phyloP scores from a whole-genome alignment of 2,113 vertebrate species.

The Gymnogyps californianus region DNA sequence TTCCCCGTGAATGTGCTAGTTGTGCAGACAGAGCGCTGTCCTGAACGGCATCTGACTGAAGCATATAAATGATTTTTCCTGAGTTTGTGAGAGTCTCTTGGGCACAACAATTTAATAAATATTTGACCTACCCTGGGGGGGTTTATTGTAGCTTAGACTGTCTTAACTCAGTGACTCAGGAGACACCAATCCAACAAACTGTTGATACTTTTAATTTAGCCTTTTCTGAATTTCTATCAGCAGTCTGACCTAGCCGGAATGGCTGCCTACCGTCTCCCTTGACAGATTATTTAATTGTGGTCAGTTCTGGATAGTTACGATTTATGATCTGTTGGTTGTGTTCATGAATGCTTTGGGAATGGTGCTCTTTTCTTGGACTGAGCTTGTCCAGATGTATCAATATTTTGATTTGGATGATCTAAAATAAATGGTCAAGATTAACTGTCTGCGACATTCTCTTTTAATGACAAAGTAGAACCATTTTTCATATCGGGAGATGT shows the following conservation, averaged over 20 bases:
- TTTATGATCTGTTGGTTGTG: conserved; percentile 58
- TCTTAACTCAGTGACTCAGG: background rate
- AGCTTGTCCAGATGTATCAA: conserved; percentile 70
- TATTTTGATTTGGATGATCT: conserved; percentile 68
- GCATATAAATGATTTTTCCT: background rate
- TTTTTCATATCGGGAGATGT: background rate
- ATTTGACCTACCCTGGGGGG: background rate
- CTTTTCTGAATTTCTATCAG: background rate
- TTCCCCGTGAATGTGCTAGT: background rate
- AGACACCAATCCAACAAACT: background rate
- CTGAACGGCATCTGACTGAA: background rate
- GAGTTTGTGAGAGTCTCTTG: background rate
- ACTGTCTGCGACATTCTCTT: conserved; percentile 31
- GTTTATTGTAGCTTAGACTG: background rate
- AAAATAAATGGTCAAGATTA: conserved; percentile 65
- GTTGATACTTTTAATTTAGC: conserved; percentile 23
- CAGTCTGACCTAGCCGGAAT: background rate
- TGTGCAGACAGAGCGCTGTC: background rate
- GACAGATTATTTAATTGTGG: background rate
- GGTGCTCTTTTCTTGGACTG: conserved; percentile 30
- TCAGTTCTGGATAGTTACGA: conserved; percentile 20
- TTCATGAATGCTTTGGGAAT: conserved; percentile 48
- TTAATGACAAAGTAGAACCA: conserved; percentile 1
- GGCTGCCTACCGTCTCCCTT: background rate
- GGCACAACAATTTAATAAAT: background rate